These are phyloP conservation scores for Eunapius fragilis DNA, from an alignment of 37 sponge, comb jelly and placozoan species.

Conservation along the genomic window DNA sequence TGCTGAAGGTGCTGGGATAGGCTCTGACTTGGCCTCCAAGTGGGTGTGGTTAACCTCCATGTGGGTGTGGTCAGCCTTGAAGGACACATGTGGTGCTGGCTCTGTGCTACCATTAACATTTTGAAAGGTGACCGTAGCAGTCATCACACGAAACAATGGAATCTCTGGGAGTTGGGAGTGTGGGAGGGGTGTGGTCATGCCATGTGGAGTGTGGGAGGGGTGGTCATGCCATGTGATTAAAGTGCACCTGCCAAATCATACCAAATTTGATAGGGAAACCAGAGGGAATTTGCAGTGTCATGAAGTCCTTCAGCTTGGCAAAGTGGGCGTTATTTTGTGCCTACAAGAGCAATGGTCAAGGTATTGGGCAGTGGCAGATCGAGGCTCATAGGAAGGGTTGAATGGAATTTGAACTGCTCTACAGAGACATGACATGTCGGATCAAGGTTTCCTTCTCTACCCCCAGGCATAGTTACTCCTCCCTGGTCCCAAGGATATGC, in stretches of 20 bases:
- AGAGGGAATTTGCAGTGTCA: slow-evolving; percentile 93
- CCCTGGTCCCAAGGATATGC: too few relatives aligned
- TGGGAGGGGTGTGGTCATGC: neutral
- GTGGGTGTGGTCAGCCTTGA: slow-evolving; percentile 11
- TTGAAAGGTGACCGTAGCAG: slow-evolving; percentile 91
- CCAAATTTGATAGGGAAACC: slow-evolving; percentile 98
- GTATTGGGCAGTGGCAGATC: neutral
- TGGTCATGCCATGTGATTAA: neutral
- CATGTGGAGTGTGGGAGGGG: neutral
- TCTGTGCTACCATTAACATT: slow-evolving; percentile 76
- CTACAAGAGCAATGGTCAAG: slow-evolving; percentile 10
- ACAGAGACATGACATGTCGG: too few relatives aligned
- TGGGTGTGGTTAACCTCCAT: slow-evolving; percentile 4
- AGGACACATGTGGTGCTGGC: slow-evolving; percentile 61
- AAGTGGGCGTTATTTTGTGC: slow-evolving; percentile 87
- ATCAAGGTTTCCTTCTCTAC: too few relatives aligned
- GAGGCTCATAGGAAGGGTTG: too few relatives aligned
- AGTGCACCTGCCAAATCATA: slow-evolving; percentile 8
- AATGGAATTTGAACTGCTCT: too few relatives aligned
- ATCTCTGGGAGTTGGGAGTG: slow-evolving; percentile 73
- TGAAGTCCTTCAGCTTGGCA: slow-evolving; percentile 94
- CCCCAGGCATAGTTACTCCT: too few relatives aligned
- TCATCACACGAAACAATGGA: slow-evolving; percentile 94
- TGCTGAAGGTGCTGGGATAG: slow-evolving; percentile 2
- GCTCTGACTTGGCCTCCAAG: slow-evolving; percentile 9